Evolutionary conservation across 1,140 invertebrate species (phyloP).

Genomic region (Pseudachorutes palmiensis): DNA sequence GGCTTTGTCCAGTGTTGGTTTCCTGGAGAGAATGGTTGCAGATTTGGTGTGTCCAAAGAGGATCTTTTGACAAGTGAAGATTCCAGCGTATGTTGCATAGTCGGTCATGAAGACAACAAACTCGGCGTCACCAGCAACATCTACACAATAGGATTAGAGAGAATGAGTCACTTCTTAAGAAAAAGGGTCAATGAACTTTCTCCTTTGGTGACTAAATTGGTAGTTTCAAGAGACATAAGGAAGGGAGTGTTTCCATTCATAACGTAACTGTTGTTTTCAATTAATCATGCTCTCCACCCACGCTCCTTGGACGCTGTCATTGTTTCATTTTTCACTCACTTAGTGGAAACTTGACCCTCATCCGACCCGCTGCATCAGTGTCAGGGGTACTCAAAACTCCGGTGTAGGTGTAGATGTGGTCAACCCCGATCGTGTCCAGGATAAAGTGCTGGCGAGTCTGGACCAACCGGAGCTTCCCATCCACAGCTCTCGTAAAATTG

Average conservation of each 20-base stretch:
- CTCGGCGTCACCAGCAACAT: conserved; percentile 61
- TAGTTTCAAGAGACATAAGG: too few relatives aligned
- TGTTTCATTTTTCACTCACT: too few relatives aligned
- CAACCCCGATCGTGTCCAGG: conserved; percentile 30
- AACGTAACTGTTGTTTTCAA: too few relatives aligned
- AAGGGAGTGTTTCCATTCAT: too few relatives aligned
- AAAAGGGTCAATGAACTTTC: too few relatives aligned
- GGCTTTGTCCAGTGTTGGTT: conserved; percentile 56
- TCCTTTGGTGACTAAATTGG: too few relatives aligned
- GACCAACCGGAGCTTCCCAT: conserved; percentile 57
- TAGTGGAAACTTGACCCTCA: conserved; percentile 67
- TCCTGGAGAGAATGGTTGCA: conserved; percentile 66
- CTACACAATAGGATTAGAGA: conserved; percentile 47
- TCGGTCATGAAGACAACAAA: conserved; percentile 67
- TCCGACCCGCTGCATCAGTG: conserved; percentile 55
- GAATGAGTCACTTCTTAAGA: too few relatives aligned
- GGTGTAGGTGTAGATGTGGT: conserved; percentile 27
- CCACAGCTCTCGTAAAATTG: conserved; percentile 58
- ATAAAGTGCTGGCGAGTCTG: conserved; percentile 53
- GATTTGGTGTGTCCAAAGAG: conserved; percentile 63
- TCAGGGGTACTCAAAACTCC: conserved; percentile 57
- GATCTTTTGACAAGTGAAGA: conserved; percentile 71
- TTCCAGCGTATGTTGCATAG: conserved; percentile 62
- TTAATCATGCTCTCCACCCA: too few relatives aligned
- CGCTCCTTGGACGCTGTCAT: too few relatives aligned